These are phyloP conservation scores for Smutsia temminckii DNA, from an alignment of 2,797 vertebrate species.

Conservation along the genomic window DNA sequence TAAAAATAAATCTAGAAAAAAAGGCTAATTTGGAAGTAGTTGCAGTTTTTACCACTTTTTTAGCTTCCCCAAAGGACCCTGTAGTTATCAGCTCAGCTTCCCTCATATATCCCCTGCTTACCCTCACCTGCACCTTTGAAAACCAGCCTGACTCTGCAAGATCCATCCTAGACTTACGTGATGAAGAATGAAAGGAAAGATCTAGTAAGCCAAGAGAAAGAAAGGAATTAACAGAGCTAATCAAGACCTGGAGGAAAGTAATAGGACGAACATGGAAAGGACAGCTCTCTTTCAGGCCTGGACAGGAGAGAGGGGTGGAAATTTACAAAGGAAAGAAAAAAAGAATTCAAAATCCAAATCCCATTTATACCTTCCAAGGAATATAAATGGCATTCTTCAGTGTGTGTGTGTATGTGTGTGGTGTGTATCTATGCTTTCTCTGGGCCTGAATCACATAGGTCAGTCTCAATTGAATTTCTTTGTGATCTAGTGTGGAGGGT, in stretches of 20 bases:
- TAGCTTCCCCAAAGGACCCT: not conserved
- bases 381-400: not conserved
- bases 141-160: not conserved
- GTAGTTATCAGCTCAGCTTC: not conserved
- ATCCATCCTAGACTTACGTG: not conserved
- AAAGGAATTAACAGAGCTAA: not conserved
- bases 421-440: not conserved
- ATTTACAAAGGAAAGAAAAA: not conserved
- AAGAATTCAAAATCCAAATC: not conserved
- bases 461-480: not conserved
- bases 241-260: not conserved
- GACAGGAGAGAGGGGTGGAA: not conserved
- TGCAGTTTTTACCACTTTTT: not conserved
- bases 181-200: not conserved
- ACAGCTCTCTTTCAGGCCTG: not conserved
- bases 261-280: not conserved
- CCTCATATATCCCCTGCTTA: not conserved
- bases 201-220: not conserved
- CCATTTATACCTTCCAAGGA: not conserved
- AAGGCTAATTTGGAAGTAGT: not conserved
- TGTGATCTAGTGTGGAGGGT: not conserved
- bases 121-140: not conserved
- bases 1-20: constrained; percentile 29
- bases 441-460: not conserved
- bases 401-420: not conserved